These are phyloP conservation scores for Bolborhynchus lineola DNA, from an alignment of 2,113 vertebrate species.

Conservation along the genomic window DNA sequence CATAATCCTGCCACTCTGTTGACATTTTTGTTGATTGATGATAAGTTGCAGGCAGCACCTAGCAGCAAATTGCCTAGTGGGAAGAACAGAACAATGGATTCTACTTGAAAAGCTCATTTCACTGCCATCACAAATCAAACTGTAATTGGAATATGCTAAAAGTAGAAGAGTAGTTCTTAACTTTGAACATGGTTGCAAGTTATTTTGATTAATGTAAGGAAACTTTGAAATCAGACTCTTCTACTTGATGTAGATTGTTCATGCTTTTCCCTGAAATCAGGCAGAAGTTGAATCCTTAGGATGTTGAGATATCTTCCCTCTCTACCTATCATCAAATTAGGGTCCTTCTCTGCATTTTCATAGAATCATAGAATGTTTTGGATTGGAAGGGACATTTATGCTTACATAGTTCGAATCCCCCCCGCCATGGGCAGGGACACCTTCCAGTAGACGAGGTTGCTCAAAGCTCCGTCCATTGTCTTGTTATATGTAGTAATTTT, in stretches of 20 bases:
- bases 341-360: background rate
- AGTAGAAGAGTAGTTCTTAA: slow-evolving; percentile 48
- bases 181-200: slow-evolving; percentile 21
- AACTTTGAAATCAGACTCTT: slow-evolving; percentile 24
- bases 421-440: background rate
- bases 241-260: background rate
- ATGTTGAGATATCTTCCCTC: background rate
- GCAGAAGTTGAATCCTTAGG: background rate
- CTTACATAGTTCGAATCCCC: background rate
- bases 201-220: slow-evolving; percentile 42
- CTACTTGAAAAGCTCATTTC: slow-evolving; percentile 56
- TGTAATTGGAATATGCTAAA: slow-evolving; percentile 58
- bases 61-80: slow-evolving; percentile 59
- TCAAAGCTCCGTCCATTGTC: background rate
- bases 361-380: background rate
- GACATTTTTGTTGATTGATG: slow-evolving; percentile 64
- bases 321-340: background rate
- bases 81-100: slow-evolving; percentile 58
- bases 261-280: background rate
- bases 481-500: background rate
- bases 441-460: background rate
- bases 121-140: slow-evolving; percentile 61
- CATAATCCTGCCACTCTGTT: slow-evolving; percentile 43
- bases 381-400: background rate
- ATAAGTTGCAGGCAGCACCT: slow-evolving; percentile 58